Evolutionary conservation across 2,888 invertebrate genomes (phyloP).

Genomic region (Pristionchus maxplancki): DNA sequence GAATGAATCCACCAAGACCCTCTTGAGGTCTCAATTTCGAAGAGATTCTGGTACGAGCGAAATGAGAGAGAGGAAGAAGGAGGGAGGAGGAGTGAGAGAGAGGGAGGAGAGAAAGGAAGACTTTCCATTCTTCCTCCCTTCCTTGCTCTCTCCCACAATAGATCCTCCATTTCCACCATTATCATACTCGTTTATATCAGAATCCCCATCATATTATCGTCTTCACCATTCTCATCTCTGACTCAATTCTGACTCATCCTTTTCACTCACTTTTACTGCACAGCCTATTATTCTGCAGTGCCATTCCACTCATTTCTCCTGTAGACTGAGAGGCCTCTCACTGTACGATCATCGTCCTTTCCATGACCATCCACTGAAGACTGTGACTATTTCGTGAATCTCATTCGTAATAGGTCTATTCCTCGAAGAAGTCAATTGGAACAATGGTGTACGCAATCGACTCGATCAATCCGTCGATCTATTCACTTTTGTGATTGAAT

Average conservation of each 20-base stretch:
- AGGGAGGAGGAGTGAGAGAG: neutral
- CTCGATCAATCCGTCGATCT: neutral
- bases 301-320: neutral
- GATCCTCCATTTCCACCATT: conserved; percentile 23
- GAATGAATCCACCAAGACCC: conserved; percentile 47
- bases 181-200: conserved; percentile 10
- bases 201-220: neutral
- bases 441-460: neutral
- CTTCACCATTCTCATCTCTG: neutral
- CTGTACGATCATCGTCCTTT: neutral
- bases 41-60: conserved; percentile 30
- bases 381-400: neutral
- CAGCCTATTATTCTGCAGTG: neutral
- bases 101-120: conserved; percentile 1
- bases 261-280: conserved; percentile 19
- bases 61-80: neutral
- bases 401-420: neutral
- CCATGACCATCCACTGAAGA: neutral
- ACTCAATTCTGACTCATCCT: neutral
- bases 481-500: neutral
- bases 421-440: neutral
- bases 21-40: conserved; percentile 53
- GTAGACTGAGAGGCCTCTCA: neutral
- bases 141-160: conserved; percentile 11
- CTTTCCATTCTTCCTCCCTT: conserved; percentile 2